These are phyloP conservation scores for Drosophila micromelanica DNA, from an alignment of 1,140 invertebrate genomes.

Conservation along the genomic window DNA sequence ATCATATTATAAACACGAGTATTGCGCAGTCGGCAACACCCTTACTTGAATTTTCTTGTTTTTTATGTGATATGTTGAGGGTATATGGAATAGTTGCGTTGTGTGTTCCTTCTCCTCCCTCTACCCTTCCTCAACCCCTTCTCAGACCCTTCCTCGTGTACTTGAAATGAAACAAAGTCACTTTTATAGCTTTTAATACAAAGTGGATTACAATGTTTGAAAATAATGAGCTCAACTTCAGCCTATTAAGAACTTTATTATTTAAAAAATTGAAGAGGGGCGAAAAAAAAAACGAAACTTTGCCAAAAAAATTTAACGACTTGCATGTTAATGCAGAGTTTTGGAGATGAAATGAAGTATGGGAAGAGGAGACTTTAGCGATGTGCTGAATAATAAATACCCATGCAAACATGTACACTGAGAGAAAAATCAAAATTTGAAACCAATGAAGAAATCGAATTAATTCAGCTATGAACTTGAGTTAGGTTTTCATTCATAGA, in stretches of 20 bases:
- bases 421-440: too few species aligned
- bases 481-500: not conserved
- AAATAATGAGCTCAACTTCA: conserved; percentile 50
- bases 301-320: conserved; percentile 30
- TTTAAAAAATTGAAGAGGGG: conserved; percentile 29
- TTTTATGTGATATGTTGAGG: conserved; percentile 3
- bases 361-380: not conserved
- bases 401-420: not conserved
- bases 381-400: not conserved
- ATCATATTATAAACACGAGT: too few species aligned
- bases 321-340: conserved; percentile 34
- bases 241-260: conserved; percentile 58
- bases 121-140: not conserved
- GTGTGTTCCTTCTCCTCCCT: not conserved
- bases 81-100: conserved; percentile 7
- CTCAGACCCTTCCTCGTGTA: not conserved
- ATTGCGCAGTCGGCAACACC: too few species aligned
- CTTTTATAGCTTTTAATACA: conserved; percentile 33
- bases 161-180: conserved; percentile 1
- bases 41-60: too few species aligned
- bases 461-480: too few species aligned
- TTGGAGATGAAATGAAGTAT: conserved; percentile 4
- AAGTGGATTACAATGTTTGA: conserved; percentile 48
- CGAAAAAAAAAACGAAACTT: conserved; percentile 29
- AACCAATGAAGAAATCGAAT: too few species aligned